These are phyloP conservation scores for Cassiopea xamachana DNA, from an alignment of 30 jellyfish, hydroid and myxozoan genomes.

Conservation along the genomic window DNA sequence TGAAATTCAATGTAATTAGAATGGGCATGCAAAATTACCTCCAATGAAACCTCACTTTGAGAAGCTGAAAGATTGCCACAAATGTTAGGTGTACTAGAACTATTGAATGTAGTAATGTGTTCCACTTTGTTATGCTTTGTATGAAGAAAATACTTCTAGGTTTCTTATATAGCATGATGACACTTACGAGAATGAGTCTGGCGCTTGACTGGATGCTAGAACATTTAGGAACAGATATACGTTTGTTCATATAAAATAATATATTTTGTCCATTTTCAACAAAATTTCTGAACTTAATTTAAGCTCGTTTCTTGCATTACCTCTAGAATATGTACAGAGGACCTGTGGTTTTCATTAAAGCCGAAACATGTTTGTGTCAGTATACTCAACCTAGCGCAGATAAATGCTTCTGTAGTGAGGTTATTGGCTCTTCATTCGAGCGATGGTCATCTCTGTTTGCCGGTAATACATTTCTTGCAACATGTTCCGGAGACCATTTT, in stretches of 20 bases:
- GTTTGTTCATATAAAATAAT: not conserved
- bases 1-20: too few species aligned
- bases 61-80: too few species aligned
- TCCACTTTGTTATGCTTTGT: too few species aligned
- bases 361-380: conserved; percentile 21
- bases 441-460: conserved; percentile 40
- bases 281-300: not conserved
- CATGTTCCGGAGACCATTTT: conserved; percentile 43
- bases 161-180: too few species aligned
- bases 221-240: too few species aligned
- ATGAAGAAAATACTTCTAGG: too few species aligned
- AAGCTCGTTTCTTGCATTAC: not conserved
- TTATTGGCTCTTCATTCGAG: conserved; percentile 34
- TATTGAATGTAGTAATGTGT: too few species aligned
- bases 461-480: not conserved
- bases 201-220: too few species aligned
- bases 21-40: too few species aligned
- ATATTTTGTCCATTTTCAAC: not conserved
- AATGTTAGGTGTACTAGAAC: too few species aligned
- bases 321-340: conserved; percentile 43
- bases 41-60: too few species aligned
- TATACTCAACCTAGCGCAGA: not conserved
- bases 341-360: conserved; percentile 26
- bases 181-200: too few species aligned
- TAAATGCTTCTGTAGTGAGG: not conserved